phyloP scores from a whole-genome alignment of 2,113 vertebrate genomes.

The Camarhynchus parvulus region DNA sequence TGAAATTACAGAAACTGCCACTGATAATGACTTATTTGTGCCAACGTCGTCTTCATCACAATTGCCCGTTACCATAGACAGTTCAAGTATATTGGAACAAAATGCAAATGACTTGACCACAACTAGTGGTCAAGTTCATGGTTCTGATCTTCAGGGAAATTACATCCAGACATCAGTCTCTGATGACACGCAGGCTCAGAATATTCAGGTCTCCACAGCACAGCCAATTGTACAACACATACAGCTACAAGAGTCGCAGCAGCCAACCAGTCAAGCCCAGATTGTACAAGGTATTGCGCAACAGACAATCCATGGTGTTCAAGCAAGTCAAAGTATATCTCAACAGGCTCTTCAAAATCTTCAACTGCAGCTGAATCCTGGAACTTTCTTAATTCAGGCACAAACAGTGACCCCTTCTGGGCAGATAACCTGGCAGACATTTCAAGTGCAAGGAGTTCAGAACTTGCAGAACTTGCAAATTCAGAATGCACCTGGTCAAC shows the following conservation, averaged over 20 bases:
- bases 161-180: constrained; percentile 85
- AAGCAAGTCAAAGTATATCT: constrained; percentile 84
- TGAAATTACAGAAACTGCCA: constrained; percentile 87
- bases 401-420: constrained; percentile 97
- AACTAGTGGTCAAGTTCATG: constrained; percentile 84
- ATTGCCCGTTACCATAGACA: constrained; percentile 87
- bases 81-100: constrained; percentile 90
- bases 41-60: constrained; percentile 94
- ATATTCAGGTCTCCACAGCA: constrained; percentile 88
- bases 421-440: constrained; percentile 99
- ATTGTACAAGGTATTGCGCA: constrained; percentile 92
- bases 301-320: constrained; percentile 84
- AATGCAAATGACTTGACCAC: constrained; percentile 82
- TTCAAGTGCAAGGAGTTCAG: constrained; percentile 99
- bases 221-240: constrained; percentile 89
- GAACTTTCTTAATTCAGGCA: constrained; percentile 98
- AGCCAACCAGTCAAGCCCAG: constrained; percentile 90
- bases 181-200: constrained; percentile 89
- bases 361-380: constrained; percentile 95
- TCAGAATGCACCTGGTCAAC: constrained; percentile 91
- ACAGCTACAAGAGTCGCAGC: constrained; percentile 92
- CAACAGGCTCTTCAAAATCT: constrained; percentile 91
- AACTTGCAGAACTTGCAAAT: constrained; percentile 98
- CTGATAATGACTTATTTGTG: constrained; percentile 94
- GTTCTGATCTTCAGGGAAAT: constrained; percentile 90